Conservation (phyloP, 1,140 invertebrate genomes). For the Heliconius hermathena region DNA sequence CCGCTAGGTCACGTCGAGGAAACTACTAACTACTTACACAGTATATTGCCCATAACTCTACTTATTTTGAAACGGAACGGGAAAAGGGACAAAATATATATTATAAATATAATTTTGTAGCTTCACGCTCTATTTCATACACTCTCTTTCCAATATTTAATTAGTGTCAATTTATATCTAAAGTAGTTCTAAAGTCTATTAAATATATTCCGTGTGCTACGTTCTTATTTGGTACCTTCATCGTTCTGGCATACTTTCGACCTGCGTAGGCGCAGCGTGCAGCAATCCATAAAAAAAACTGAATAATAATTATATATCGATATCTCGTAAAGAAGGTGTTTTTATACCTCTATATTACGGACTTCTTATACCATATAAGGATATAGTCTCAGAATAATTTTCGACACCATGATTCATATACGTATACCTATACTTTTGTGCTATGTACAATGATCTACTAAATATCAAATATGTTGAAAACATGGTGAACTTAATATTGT, state of each 20-base stretch:
- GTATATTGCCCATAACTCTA: too few species aligned
- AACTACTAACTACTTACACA: too few species aligned
- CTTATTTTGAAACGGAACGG: too few species aligned
- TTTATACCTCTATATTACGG: neutral
- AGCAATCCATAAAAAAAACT: neutral
- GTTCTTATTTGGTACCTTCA: neutral
- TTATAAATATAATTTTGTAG: too few species aligned
- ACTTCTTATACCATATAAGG: neutral
- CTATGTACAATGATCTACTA: neutral
- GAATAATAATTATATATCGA: neutral
- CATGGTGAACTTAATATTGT: neutral
- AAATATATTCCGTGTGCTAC: neutral
- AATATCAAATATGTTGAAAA: neutral
- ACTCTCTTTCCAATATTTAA: too few species aligned
- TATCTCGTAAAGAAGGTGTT: slow-evolving; percentile 4
- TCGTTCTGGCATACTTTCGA: slow-evolving; percentile 14
- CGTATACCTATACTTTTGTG: neutral
- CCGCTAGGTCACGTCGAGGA: too few species aligned
- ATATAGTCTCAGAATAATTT: neutral
- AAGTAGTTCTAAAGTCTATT: neutral
- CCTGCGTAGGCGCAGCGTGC: slow-evolving; percentile 24
- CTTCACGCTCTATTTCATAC: too few species aligned
- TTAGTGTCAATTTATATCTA: too few species aligned
- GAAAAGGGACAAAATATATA: too few species aligned
- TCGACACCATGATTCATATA: neutral